Percentiles rank a stretch among this genome's conserved stretches.
Evolutionary conservation across 1,140 invertebrate species (phyloP).

Genomic region (Zaprionus lachaisei): DNA sequence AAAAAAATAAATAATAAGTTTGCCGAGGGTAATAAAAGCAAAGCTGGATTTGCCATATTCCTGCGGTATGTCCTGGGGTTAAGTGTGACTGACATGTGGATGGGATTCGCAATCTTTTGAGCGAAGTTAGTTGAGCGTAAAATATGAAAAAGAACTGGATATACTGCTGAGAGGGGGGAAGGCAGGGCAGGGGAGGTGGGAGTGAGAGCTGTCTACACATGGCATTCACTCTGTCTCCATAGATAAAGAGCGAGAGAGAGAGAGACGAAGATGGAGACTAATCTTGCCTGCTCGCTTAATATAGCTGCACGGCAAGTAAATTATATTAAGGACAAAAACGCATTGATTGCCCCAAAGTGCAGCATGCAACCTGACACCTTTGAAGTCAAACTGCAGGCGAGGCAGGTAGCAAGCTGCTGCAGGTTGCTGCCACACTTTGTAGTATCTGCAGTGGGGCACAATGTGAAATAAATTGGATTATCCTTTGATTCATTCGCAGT

Average conservation of each 20-base stretch:
- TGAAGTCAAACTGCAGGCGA: slow-evolving; percentile 48
- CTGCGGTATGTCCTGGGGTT: slow-evolving; percentile 55
- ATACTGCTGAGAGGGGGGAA: background rate
- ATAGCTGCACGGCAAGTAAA: slow-evolving; percentile 48
- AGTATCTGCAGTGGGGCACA: slow-evolving; percentile 48
- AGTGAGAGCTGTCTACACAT: background rate
- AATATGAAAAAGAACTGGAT: slow-evolving; percentile 49
- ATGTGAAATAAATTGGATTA: slow-evolving; percentile 83
- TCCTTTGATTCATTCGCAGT: slow-evolving; percentile 84
- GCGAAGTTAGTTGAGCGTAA: slow-evolving; percentile 71
- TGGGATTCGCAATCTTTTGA: slow-evolving; percentile 53
- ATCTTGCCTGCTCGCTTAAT: background rate
- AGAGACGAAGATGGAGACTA: background rate
- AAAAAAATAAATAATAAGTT: slow-evolving; percentile 66
- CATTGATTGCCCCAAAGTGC: slow-evolving; percentile 76
- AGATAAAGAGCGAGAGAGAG: background rate
- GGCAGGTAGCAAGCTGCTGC: slow-evolving; percentile 23
- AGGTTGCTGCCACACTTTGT: slow-evolving; percentile 29
- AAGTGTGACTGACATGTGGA: slow-evolving; percentile 81
- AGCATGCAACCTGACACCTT: slow-evolving; percentile 55
- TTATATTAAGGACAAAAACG: slow-evolving; percentile 81
- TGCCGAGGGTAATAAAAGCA: slow-evolving; percentile 74
- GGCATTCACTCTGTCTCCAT: background rate
- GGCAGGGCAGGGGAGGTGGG: background rate
- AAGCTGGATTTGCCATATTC: slow-evolving; percentile 61